These are phyloP conservation scores for Muscicapa comitata DNA, from an alignment of 2,797 vertebrate species.

Conservation along the genomic window DNA sequence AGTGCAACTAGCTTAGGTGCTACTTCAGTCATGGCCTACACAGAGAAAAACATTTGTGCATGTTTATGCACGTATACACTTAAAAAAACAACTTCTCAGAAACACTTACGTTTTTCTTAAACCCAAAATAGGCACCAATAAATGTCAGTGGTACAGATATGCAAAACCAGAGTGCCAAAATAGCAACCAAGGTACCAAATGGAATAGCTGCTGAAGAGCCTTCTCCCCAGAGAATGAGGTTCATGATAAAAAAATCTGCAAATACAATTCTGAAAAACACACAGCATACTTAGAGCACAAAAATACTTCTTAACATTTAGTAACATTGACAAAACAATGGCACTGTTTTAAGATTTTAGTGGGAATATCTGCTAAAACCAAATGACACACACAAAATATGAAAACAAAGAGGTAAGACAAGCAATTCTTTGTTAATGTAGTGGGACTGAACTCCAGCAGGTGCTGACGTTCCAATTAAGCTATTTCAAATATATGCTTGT, in stretches of 20 bases:
- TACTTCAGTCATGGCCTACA: neutral
- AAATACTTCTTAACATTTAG: neutral
- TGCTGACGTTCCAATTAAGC: slow-evolving; percentile 31
- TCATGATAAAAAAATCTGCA: slow-evolving; percentile 95
- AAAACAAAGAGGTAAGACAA: slow-evolving; percentile 19
- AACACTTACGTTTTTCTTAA: slow-evolving; percentile 89
- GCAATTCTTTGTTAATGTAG: slow-evolving; percentile 22
- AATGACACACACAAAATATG: neutral
- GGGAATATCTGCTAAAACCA: neutral
- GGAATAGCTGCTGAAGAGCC: slow-evolving; percentile 93
- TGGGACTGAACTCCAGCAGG: slow-evolving; percentile 48
- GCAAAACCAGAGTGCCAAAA: slow-evolving; percentile 94
- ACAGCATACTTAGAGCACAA: neutral
- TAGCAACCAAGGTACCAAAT: slow-evolving; percentile 90
- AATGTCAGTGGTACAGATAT: slow-evolving; percentile 92
- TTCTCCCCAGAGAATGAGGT: slow-evolving; percentile 93
- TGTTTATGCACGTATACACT: neutral
- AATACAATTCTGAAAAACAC: slow-evolving; percentile 85
- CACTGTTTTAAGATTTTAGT: neutral
- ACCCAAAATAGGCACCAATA: slow-evolving; percentile 91
- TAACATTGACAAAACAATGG: neutral
- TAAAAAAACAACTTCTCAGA: neutral
- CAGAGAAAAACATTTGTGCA: neutral
- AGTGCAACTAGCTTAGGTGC: neutral
- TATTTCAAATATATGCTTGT: slow-evolving; percentile 30